These are phyloP conservation scores for Aporrectodea caliginosa DNA, from an alignment of 1,140 invertebrate genomes.

Conservation along the genomic window DNA sequence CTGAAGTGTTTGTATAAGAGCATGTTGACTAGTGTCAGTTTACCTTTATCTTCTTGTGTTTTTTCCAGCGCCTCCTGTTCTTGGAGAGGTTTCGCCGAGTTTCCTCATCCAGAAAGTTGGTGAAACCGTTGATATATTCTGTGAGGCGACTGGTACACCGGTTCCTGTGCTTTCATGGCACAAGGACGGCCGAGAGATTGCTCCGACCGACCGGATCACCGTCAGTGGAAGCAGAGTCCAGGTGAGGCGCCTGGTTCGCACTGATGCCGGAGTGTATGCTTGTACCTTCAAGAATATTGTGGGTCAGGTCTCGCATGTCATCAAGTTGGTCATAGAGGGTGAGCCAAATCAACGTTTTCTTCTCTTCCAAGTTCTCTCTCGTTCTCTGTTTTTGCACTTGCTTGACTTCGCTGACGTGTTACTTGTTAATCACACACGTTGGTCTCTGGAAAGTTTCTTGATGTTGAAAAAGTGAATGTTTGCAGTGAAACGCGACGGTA, in stretches of 20 bases:
- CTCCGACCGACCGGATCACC: conserved; percentile 32
- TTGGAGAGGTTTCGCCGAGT: conserved; percentile 39
- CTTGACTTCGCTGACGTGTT: no score
- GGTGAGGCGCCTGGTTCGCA: conserved; percentile 81
- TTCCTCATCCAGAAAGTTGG: conserved; percentile 52
- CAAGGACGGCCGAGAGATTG: conserved; percentile 39
- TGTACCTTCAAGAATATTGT: conserved; percentile 91
- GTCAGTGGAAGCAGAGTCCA: conserved; percentile 47
- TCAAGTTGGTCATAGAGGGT: conserved; percentile 90
- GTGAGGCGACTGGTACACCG: conserved; percentile 80
- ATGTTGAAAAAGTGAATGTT: no score
- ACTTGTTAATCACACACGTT: no score
- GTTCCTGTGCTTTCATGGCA: conserved; percentile 42
- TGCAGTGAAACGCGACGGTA: no score
- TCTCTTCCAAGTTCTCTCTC: no score
- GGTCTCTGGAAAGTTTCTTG: no score
- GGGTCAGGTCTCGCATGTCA: conserved; percentile 87
- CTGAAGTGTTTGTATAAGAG: no score
- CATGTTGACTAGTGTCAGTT: no score
- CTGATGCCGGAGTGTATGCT: conserved; percentile 93
- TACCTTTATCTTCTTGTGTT: no score
- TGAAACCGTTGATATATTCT: conserved; percentile 89
- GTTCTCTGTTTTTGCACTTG: no score
- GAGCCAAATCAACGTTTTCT: no score
- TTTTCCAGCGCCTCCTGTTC: conserved; percentile 42